These are phyloP conservation scores for Cotesia vestalis DNA, from an alignment of 1,140 invertebrate species.

Conservation along the genomic window DNA sequence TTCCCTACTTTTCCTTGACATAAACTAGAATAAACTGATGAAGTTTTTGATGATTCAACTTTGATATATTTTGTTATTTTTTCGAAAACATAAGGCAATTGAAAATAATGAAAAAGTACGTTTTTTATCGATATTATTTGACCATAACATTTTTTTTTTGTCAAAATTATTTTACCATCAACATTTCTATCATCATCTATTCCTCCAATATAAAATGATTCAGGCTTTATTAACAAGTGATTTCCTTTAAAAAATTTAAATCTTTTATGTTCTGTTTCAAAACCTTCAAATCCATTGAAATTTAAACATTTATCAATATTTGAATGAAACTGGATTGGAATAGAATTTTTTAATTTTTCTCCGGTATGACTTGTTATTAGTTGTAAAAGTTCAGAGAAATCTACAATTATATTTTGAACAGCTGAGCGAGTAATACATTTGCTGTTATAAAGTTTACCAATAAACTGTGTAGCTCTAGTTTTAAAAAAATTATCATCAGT, in stretches of 20 bases:
- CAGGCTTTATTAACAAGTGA: constrained; percentile 32
- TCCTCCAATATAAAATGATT: constrained; percentile 33
- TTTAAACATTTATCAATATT: constrained; percentile 27
- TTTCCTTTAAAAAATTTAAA: constrained; percentile 35
- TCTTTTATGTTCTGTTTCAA: constrained; percentile 39
- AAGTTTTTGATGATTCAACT: constrained; percentile 24
- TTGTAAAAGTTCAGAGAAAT: not conserved
- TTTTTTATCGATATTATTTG: constrained; percentile 35
- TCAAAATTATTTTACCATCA: constrained; percentile 17
- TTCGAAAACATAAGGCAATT: constrained; percentile 40
- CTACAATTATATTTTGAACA: not conserved
- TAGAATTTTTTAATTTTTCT: not conserved
- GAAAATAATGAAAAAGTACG: constrained; percentile 36
- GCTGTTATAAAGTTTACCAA: not conserved
- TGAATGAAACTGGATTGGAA: not conserved
- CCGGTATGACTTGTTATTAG: not conserved
- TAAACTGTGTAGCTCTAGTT: not conserved
- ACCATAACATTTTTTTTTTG: constrained; percentile 33
- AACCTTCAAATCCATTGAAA: constrained; percentile 29
- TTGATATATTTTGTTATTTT: constrained; percentile 32
- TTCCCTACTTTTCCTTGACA: constrained; percentile 36
- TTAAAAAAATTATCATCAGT: constrained; percentile 3
- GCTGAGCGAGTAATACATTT: too few species aligned
- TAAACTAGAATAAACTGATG: constrained; percentile 35
- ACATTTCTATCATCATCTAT: constrained; percentile 34